Conservation (phyloP, 2,113 vertebrate genomes). For the Engraulis encrasicolus region DNA sequence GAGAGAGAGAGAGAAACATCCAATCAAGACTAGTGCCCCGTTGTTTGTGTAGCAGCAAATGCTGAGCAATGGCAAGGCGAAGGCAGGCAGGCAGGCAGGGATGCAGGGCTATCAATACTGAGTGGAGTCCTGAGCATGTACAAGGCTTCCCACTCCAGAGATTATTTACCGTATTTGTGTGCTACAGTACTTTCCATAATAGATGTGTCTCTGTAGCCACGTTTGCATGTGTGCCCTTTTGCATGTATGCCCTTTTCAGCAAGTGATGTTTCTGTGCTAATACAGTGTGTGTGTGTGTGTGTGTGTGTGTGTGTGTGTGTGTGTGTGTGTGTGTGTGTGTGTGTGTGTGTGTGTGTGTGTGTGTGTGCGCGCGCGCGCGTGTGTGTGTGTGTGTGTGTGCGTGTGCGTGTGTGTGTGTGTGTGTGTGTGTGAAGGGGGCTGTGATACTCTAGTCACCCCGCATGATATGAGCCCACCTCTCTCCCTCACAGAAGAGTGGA, state of each 20-base stretch:
- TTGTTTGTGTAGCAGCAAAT: slow-evolving; percentile 28
- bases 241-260: too few species aligned
- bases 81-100: not conserved
- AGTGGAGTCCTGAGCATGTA: not conserved
- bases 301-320: too few species aligned
- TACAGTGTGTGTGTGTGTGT: too few species aligned
- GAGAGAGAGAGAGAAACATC: not conserved
- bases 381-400: not conserved
- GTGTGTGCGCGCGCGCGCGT: not conserved
- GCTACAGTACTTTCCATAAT: too few species aligned
- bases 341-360: not conserved
- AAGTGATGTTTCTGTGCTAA: too few species aligned
- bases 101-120: not conserved
- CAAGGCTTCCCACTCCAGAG: not conserved
- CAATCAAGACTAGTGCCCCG: slow-evolving; percentile 3
- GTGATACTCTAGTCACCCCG: slow-evolving; percentile 24
- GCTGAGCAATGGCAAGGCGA: slow-evolving; percentile 5
- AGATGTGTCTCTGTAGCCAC: not conserved
- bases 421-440: not conserved
- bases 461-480: slow-evolving; percentile 10
- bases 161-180: too few species aligned
- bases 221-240: too few species aligned
- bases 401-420: not conserved
- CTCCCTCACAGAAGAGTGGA: not conserved
- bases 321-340: not conserved